These are phyloP conservation scores for Turritopsis rubra DNA, from an alignment of 30 jellyfish, hydroid and myxozoan genomes.

Conservation along the genomic window DNA sequence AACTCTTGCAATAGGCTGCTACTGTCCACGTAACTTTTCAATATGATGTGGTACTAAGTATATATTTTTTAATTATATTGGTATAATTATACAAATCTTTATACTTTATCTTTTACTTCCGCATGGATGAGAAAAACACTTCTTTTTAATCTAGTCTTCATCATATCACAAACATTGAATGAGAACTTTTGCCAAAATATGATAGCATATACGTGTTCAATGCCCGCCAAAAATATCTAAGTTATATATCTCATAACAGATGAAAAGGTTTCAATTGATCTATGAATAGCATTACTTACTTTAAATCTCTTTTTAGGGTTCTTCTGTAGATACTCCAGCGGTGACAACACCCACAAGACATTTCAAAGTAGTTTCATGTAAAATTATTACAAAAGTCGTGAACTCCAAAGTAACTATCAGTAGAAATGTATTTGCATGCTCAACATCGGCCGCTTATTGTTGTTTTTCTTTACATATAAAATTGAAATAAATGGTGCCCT, in stretches of 20 bases:
- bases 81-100: no score
- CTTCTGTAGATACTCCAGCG: constrained; percentile 33
- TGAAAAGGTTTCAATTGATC: background rate
- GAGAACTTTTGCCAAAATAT: no score
- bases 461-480: background rate
- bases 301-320: constrained; percentile 19
- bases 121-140: background rate
- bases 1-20: no score
- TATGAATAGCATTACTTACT: background rate
- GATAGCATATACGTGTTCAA: no score
- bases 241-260: background rate
- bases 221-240: background rate
- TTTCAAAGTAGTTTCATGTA: background rate
- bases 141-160: no score
- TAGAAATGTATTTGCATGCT: background rate
- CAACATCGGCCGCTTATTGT: background rate
- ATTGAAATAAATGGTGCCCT: background rate
- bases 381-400: no score
- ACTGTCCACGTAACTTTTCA: no score
- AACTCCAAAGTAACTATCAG: background rate
- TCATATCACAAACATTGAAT: no score
- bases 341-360: constrained; percentile 30
- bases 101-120: background rate
- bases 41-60: no score
- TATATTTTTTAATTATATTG: no score